Base-by-base conservation (phyloP, 2,888 invertebrate species). In the Nesidiocoris tenuis region DNA sequence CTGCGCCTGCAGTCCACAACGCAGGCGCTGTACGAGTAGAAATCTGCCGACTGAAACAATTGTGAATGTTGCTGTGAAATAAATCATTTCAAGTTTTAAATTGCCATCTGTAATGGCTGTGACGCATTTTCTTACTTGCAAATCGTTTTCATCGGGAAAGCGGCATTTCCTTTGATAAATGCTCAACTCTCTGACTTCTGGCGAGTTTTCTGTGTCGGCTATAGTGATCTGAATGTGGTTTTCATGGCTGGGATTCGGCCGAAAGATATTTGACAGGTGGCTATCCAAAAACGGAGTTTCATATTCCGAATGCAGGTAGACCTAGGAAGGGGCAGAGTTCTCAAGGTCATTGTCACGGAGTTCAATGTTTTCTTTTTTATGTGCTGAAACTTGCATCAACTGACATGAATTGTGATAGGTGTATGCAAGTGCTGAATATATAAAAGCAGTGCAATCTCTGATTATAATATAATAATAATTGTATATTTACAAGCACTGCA, bases 1-100 rank as follows among this genome's bases (percentile, higher is more conserved):
- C 85, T 84, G 82, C 90, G 90, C 63, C 91, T 86, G 79, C 91
- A 91, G 75, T 90, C 88, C 0, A 91, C 88, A 0, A 88, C 87
- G 81, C 92, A 93, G 0, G 90, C 89, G 80, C 90, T 90, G 82
- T 89, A 91, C 61, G 91, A 91, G 82, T 92, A 92, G 76, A 86
- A 85, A 0, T 86, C 85, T 82, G 90, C 90, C 0, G 90, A 74
- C 77, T 77, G 74, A 12, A 75, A 77, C n/a, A n/a, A n/a, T n/a
- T n/a, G n/a, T n/a, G n/a, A n/a, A n/a, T n/a, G n/a, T n/a, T n/a
- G n/a, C n/a, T n/a, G n/a, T n/a, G n/a, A n/a, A n/a, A n/a, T n/a
- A n/a, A n/a, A n/a, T n/a, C n/a, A n/a, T n/a, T n/a, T n/a, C n/a
- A n/a, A n/a, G n/a, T n/a, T n/a, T n/a, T n/a, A n/a, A n/a, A n/a